These are phyloP conservation scores for Phoenoteleia sp. DNA, from an alignment of 2,888 invertebrate genomes.

Conservation along the genomic window DNA sequence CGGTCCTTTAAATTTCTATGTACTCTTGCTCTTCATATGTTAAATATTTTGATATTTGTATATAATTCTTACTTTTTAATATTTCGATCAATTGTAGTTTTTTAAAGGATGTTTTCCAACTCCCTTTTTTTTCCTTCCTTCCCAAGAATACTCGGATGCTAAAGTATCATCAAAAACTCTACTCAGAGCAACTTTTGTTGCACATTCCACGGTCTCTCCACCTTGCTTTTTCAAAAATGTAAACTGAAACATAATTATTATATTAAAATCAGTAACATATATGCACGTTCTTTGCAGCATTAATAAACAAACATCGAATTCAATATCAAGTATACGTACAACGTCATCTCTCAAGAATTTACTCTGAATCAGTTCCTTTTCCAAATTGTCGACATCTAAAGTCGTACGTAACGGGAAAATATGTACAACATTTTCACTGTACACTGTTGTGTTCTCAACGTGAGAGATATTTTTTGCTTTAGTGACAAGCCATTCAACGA, in stretches of 20 bases:
- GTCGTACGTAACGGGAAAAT: background rate
- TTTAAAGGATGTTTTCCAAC: background rate
- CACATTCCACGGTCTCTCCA: slow-evolving; percentile 1
- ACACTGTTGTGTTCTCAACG: background rate
- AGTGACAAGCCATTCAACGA: slow-evolving; percentile 3
- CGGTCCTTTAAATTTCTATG: too few relatives aligned
- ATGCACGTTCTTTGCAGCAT: background rate
- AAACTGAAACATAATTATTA: background rate
- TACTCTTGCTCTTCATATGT: too few relatives aligned
- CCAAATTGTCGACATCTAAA: background rate
- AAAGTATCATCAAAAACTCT: background rate
- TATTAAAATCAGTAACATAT: background rate
- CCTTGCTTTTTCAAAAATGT: slow-evolving; percentile 2
- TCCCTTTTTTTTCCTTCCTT: background rate
- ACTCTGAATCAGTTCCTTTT: background rate
- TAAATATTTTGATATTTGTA: too few relatives aligned
- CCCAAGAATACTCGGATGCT: background rate
- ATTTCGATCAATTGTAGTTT: background rate
- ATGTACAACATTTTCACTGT: background rate
- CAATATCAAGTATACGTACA: background rate
- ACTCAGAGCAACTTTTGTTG: background rate
- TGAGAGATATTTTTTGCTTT: slow-evolving; percentile 2
- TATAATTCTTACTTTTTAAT: background rate
- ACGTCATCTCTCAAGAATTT: background rate
- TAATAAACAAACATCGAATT: background rate